Evolutionary conservation across 1,140 invertebrate genomes (phyloP), one percentile per base, ranked within the genome.

Genomic region (Drosophila albomicans): DNA sequence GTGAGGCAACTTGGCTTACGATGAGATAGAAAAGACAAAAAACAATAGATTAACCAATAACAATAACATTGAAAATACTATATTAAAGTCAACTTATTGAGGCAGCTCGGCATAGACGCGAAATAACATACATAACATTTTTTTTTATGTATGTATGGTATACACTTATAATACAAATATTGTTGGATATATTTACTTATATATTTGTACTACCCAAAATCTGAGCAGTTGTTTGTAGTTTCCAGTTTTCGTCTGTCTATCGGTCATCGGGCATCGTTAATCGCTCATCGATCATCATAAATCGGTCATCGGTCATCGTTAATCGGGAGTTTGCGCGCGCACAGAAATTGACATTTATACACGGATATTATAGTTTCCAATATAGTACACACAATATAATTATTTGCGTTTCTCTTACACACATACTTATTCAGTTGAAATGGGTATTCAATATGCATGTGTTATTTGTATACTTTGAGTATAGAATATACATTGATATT

Each of bases 21-120:
- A 43, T 66, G 4, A 25, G 16, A n/a, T 41, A 43, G 8, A 32
- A 46, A 35, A 43, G 15, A 11, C 8, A 49, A 54, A 49, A 65
- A 46, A 46, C n/a, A 8, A 25, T 25, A 25, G 30, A 11, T 62
- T n/a, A 45, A 54, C n/a, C 10, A 32, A 56, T 63, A 77, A 67
- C 49, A 54, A 78, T 68, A 71, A 78, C 67, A 79, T 41, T 46
- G 16, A 10, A 43, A 32, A 38, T 38, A 10, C 8, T 30, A 65
- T 67, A 41, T 61, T 70, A 69, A 66, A 74, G 57, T 88, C 59
- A 87, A 87, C 77, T 84, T 46, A 87, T 79, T 78, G 66, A 87
- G 84, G 82, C 82, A 87, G 79, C 84, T 84, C 68, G 82, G 82
- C 70, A 87, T 87, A 87, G 82, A 85, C 84, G 84, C 82, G 69